Conservation (phyloP, 2,113 vertebrate genomes). For the Forbesichthys papilliferus region DNA sequence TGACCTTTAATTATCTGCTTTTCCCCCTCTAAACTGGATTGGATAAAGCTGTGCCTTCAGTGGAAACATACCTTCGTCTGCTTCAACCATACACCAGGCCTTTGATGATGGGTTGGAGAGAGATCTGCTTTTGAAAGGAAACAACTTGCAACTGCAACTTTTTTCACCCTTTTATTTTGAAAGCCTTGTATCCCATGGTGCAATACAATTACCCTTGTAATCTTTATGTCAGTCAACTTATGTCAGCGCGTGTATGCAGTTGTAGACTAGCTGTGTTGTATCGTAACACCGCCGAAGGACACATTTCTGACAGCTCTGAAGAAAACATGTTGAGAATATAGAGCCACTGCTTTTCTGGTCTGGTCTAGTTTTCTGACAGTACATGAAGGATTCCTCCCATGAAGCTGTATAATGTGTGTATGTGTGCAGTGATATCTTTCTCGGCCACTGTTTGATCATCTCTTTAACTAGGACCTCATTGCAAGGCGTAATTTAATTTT, state of each 20-base stretch:
- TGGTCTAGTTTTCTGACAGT: too few species aligned
- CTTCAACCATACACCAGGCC: constrained; percentile 58
- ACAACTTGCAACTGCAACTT: not conserved
- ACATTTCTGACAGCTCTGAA: too few species aligned
- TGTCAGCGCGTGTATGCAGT: too few species aligned
- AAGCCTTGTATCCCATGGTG: not conserved
- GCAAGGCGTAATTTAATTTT: not conserved
- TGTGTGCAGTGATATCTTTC: not conserved
- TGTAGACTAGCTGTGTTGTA: too few species aligned
- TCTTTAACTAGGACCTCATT: not conserved
- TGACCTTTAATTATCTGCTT: constrained; percentile 74
- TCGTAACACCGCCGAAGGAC: too few species aligned
- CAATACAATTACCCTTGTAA: not conserved
- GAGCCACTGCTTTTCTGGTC: too few species aligned
- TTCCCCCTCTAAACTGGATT: constrained; percentile 51
- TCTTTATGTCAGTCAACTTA: too few species aligned
- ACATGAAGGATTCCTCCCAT: too few species aligned
- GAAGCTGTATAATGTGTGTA: not conserved
- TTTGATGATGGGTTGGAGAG: constrained; percentile 38
- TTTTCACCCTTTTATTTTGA: not conserved
- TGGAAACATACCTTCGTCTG: constrained; percentile 61
- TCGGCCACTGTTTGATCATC: not conserved
- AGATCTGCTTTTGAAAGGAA: not conserved
- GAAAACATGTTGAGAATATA: too few species aligned
- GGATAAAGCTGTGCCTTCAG: constrained; percentile 60